phyloP scores from a whole-genome alignment of 2,888 invertebrate species.

The Lepidonotus clava region DNA sequence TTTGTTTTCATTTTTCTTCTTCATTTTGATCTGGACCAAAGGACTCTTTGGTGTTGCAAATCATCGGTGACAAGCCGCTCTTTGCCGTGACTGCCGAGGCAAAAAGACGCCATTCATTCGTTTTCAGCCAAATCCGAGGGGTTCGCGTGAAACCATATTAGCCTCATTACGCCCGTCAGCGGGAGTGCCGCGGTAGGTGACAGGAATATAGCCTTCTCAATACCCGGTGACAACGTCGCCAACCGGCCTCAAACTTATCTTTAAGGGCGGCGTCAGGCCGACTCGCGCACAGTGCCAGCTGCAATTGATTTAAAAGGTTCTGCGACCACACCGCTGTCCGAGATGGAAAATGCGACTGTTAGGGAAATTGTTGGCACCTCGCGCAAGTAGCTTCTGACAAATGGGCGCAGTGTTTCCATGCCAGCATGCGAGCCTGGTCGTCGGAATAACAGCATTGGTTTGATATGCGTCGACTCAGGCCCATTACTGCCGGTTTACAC shows the following conservation, averaged over 20 bases:
- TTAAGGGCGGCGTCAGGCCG: not conserved
- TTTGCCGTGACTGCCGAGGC: not conserved
- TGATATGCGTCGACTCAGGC: too few relatives aligned
- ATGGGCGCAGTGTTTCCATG: slow-evolving; percentile 7
- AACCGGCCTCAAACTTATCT: not conserved
- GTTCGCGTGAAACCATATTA: slow-evolving; percentile 20
- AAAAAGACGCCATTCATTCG: slow-evolving; percentile 8
- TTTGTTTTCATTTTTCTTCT: slow-evolving; percentile 34
- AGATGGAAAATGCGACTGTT: not conserved
- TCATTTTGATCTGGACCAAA: slow-evolving; percentile 39
- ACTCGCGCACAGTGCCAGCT: not conserved
- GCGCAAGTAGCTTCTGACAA: not conserved
- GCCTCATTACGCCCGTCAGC: not conserved
- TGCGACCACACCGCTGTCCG: not conserved
- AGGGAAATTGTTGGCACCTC: slow-evolving; percentile 32
- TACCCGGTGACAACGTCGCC: not conserved
- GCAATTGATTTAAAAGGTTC: slow-evolving; percentile 19
- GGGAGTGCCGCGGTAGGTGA: not conserved
- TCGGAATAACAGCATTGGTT: too few relatives aligned
- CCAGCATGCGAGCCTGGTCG: slow-evolving; percentile 22
- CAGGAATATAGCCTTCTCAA: slow-evolving; percentile 1
- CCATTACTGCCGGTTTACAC: too few relatives aligned
- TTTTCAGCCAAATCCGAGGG: not conserved
- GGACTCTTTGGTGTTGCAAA: slow-evolving; percentile 33
- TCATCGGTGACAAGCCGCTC: slow-evolving; percentile 26